phyloP scores from a whole-genome alignment of 2,797 vertebrate species.

The Helicolenus hilgendorfi region DNA sequence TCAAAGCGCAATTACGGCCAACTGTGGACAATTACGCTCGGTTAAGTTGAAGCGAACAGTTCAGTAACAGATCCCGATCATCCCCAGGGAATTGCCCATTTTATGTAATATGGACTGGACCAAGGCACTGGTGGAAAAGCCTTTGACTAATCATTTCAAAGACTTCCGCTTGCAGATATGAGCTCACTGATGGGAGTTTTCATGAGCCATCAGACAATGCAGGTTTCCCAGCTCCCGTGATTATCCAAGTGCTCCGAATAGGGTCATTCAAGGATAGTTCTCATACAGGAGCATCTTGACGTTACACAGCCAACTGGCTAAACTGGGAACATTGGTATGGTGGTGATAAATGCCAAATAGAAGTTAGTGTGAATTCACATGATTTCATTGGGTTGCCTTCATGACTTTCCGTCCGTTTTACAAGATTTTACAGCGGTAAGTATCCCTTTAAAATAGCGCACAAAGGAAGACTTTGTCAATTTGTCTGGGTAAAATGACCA shows the following conservation, averaged over 20 bases:
- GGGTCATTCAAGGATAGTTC: constrained; percentile 52
- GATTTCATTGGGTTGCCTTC: constrained; percentile 13
- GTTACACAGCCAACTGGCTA: constrained; percentile 31
- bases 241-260: constrained; percentile 53
- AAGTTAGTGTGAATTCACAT: constrained; percentile 12
- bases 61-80: constrained; percentile 64
- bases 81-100: constrained; percentile 85
- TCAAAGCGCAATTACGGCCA: constrained; percentile 52
- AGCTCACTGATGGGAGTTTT: constrained; percentile 41
- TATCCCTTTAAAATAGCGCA: background rate
- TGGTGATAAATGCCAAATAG: constrained; percentile 41
- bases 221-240: constrained; percentile 48
- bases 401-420: constrained; percentile 19
- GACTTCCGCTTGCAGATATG: constrained; percentile 36
- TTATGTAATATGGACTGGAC: constrained; percentile 53
- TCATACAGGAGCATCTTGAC: constrained; percentile 20
- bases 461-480: background rate
- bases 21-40: constrained; percentile 30
- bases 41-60: constrained; percentile 31
- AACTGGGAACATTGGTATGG: constrained; percentile 9
- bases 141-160: constrained; percentile 75
- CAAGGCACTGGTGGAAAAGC: constrained; percentile 45
- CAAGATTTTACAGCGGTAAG: background rate
- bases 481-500: background rate
- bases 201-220: constrained; percentile 35